Conservation (phyloP, 2,888 invertebrate species). For the Dicyrtomina minuta region DNA sequence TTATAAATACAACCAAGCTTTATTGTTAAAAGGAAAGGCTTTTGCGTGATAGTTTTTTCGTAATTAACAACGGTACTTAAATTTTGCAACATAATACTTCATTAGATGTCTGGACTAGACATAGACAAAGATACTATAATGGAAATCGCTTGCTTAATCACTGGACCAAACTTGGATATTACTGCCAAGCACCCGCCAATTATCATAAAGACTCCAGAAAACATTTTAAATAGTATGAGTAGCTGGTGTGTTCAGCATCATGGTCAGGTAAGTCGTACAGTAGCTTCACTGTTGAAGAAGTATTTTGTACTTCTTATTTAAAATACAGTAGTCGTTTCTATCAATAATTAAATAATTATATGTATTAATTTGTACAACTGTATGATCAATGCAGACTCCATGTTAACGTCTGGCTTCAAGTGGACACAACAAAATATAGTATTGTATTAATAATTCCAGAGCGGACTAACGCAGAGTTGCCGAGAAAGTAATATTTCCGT, state of each 20-base stretch:
- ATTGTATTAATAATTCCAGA: conserved; percentile 61
- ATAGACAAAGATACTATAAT: conserved; percentile 74
- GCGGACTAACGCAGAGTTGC: conserved; percentile 76
- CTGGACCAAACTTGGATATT: conserved; percentile 74
- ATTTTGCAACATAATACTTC: too few relatives aligned
- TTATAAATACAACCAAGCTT: too few relatives aligned
- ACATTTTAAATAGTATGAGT: conserved; percentile 73
- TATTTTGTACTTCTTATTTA: too few relatives aligned
- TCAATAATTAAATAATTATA: not conserved
- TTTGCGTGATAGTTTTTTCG: too few relatives aligned
- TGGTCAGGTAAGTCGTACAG: conserved; percentile 74
- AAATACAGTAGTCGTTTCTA: not conserved
- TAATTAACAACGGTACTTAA: too few relatives aligned
- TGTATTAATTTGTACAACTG: not conserved
- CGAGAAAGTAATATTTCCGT: conserved; percentile 67
- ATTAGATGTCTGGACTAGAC: conserved; percentile 85
- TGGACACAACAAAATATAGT: too few relatives aligned
- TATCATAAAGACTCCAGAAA: conserved; percentile 74
- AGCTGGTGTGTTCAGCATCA: conserved; percentile 83
- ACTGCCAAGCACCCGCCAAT: conserved; percentile 74
- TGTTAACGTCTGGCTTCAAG: too few relatives aligned
- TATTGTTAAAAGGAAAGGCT: too few relatives aligned
- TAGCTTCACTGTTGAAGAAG: too few relatives aligned
- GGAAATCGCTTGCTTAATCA: conserved; percentile 86
- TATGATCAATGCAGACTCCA: too few relatives aligned